Evolutionary conservation across 1,140 invertebrate species (phyloP), one percentile per base, ranked within the genome.

Genomic region (Pygmarrhopalites habei): DNA sequence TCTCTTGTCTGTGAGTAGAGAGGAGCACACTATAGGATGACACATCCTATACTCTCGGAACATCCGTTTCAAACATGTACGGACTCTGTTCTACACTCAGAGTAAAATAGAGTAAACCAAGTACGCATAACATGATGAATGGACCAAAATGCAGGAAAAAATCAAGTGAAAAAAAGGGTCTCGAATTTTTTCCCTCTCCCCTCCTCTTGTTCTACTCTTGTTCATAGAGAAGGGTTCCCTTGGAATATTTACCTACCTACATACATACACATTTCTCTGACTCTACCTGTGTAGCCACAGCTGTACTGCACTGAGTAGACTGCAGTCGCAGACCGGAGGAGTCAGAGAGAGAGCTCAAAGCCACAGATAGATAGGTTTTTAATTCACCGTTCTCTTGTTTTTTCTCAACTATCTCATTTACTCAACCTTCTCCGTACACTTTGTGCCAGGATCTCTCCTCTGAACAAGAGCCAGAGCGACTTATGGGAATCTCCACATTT

Each of bases 291-390:
- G 39, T 12, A n/a, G 39, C 12, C 39, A 12, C 39, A 12, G 39
- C 12, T 12, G 12, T 41, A 41, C 39, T 12, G 39, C 39, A 41
- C n/a, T 12, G 39, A 12, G n/a, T 41, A 41, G n/a, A 41, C 12
- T n/a, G n/a, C 12, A 12, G 39, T n/a, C 12, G 39, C 39, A 41
- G 12, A 41, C 12, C 39, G n/a, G 12, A 12, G n/a, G 12, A 41
- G 39, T 12, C 39, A 25, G 23, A 47, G 44, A 25, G 44, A 47
- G 44, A 12, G 19, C 4, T 4, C 19, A n/a, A 47, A 47, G 23
- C 44, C 44, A 47, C 44, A 47, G 44, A 47, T 47, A 47, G 44
- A 47, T 7, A 47, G 44, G 7, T 47, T 47, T 47, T 47, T 47
- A 47, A 47, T 47, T 47, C 44, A 21, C 44, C 23, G 23, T 25